These are phyloP conservation scores for Triops longicaudatus DNA, from an alignment of 1,140 invertebrate species.

Conservation along the genomic window DNA sequence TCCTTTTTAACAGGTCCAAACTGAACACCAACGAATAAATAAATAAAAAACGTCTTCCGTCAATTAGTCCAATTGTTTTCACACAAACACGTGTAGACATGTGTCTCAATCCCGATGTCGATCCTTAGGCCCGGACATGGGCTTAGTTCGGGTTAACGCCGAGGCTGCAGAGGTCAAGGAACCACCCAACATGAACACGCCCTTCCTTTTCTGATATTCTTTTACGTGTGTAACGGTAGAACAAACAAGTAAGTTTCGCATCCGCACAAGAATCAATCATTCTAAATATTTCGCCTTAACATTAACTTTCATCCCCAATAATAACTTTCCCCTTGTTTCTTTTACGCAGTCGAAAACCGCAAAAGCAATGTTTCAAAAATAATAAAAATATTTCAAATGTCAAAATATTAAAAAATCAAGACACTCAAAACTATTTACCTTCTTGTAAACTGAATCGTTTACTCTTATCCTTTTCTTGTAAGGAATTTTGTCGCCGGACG, in stretches of 20 bases:
- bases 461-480: conserved; percentile 25
- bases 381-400: too few relatives aligned
- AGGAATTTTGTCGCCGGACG: conserved; percentile 26
- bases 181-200: not conserved
- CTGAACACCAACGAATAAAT: not conserved
- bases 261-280: not conserved
- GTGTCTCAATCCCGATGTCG: not conserved
- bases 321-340: not conserved
- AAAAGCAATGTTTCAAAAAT: too few relatives aligned
- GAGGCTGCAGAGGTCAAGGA: not conserved
- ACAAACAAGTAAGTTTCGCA: not conserved
- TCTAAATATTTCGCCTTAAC: not conserved
- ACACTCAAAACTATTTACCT: too few relatives aligned
- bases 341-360: too few relatives aligned
- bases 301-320: not conserved
- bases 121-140: not conserved
- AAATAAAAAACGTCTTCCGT: not conserved
- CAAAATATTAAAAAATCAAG: too few relatives aligned
- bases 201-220: conserved; percentile 1
- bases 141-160: not conserved
- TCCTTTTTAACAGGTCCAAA: not conserved
- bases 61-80: not conserved
- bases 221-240: not conserved
- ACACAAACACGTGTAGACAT: not conserved
- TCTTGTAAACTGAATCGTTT: conserved; percentile 26